Base-by-base conservation (phyloP, 2,113 vertebrate genomes). In the Tachysurus fulvidraco region DNA sequence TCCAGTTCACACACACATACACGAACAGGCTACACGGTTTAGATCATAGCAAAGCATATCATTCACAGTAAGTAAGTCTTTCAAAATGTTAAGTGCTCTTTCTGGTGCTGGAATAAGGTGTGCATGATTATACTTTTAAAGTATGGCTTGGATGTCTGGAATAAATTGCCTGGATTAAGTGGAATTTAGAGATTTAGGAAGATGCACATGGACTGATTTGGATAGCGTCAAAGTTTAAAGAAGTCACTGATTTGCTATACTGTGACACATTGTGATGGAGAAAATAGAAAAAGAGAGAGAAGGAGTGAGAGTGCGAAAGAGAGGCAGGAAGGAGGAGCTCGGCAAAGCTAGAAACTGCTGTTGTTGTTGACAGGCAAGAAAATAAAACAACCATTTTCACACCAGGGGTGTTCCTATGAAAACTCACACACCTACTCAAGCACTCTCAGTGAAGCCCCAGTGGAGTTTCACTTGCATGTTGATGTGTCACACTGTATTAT, bases 161-260 rank as follows among this genome's bases (percentile, higher is more conserved):
- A 65, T 28, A 74, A 46, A 86, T 62, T 81, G 82, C 55, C 12
- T 89, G 88, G 50, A 87, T 87, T 87, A 87, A 77, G 55, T 16
- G 36, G 77, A 87, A 85, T 82, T 82, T 86, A n/a, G 57, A 80
- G 83, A 88, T 88, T 88, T 65, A 57, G 52, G 30, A 89, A 87
- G 83, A 84, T 81, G 46, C 64, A 62, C 62, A 50, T 54, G 44
- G 67, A 71, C 55, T 69, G 76, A 67, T 81, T 77, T 85, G 67
- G 50, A 83, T 80, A 74, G 59, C 64, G 30, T 23, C 23, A 82
- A 84, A 81, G 80, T 25, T 81, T 67, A 36, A 79, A 81, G 67
- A 80, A 83, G 83, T 86, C 50, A 80, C 30, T 25, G 79, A 60
- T 77, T 76, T 81, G 54, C 25, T 46, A 74, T 65, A 85, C 52